Evolutionary conservation across 1,140 invertebrate genomes (phyloP).

Genomic region (Chlorops oryzae): DNA sequence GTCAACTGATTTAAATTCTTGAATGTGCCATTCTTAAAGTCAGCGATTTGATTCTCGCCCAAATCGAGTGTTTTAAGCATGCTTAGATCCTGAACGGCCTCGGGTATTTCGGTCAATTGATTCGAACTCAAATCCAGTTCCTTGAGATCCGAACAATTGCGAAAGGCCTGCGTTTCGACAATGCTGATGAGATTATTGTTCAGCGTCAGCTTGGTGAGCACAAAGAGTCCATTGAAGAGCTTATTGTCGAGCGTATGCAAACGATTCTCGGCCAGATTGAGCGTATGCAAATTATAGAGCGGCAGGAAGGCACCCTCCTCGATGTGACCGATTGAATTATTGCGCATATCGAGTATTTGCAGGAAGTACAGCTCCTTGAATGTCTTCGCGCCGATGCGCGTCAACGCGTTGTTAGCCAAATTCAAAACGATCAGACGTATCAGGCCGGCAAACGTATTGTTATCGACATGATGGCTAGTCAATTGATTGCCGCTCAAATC

Average conservation of each 20-base stretch:
- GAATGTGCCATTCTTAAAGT: constrained; percentile 66
- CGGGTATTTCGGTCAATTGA: constrained; percentile 64
- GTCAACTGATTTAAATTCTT: constrained; percentile 68
- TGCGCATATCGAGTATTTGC: constrained; percentile 72
- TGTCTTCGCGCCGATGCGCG: constrained; percentile 58
- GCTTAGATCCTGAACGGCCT: constrained; percentile 66
- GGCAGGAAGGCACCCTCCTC: constrained; percentile 72
- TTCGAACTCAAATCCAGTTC: constrained; percentile 81
- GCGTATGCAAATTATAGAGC: constrained; percentile 74
- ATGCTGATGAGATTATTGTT: constrained; percentile 70
- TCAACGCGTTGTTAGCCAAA: constrained; percentile 62
- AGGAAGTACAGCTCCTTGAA: constrained; percentile 77
- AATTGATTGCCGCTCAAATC: constrained; percentile 69
- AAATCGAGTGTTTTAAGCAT: constrained; percentile 73
- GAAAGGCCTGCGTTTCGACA: constrained; percentile 70
- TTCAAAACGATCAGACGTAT: constrained; percentile 64
- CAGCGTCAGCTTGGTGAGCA: constrained; percentile 69
- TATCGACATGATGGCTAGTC: constrained; percentile 60
- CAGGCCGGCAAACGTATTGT: constrained; percentile 62
- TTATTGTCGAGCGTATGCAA: constrained; percentile 66
- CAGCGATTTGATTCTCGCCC: constrained; percentile 72
- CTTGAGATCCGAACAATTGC: constrained; percentile 70
- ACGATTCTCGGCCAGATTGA: constrained; percentile 71
- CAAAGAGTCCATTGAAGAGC: constrained; percentile 73
- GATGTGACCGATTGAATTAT: constrained; percentile 70